Percentiles rank a stretch among this genome's conserved stretches.
Evolutionary conservation across 53 echinoderm and acorn worm genomes (phyloP).

Genomic region (Echinarachnius parma): DNA sequence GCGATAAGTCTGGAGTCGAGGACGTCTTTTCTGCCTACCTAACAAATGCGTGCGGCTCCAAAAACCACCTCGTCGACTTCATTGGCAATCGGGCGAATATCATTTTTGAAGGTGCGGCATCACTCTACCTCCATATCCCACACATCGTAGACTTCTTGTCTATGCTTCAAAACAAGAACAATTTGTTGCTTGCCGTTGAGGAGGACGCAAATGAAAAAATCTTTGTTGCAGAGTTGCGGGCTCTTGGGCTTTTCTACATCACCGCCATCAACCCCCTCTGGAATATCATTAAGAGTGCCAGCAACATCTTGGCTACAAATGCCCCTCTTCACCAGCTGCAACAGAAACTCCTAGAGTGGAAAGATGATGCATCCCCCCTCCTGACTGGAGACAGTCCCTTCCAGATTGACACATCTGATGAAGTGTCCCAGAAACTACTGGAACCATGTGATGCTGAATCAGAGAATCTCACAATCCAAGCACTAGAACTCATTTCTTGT

Average conservation of each 20-base stretch:
- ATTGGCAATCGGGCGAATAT: constrained; percentile 59
- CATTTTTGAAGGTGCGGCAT: constrained; percentile 52
- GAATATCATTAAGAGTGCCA: constrained; percentile 25
- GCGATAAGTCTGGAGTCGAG: constrained; percentile 49
- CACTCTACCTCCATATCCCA: constrained; percentile 42
- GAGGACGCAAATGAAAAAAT: constrained; percentile 31
- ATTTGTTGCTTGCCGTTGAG: constrained; percentile 42
- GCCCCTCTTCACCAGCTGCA: background rate
- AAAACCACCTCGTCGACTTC: constrained; percentile 38
- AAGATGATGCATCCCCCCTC: background rate
- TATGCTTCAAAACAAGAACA: constrained; percentile 31
- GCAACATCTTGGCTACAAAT: constrained; percentile 55
- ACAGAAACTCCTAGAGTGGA: background rate
- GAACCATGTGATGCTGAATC: constrained; percentile 7
- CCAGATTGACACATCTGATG: background rate
- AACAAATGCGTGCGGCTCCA: constrained; percentile 14
- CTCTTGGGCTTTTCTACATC: constrained; percentile 47
- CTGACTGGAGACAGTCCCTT: constrained; percentile 3
- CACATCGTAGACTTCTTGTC: constrained; percentile 37
- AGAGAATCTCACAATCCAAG: constrained; percentile 8
- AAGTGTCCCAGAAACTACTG: background rate
- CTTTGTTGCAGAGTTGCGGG: constrained; percentile 33
- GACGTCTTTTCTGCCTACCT: constrained; percentile 45
- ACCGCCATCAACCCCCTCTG: constrained; percentile 45
- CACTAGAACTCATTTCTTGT: constrained; percentile 23